These are phyloP conservation scores for Hesperia comma DNA, from an alignment of 2,888 invertebrate genomes.

Conservation along the genomic window DNA sequence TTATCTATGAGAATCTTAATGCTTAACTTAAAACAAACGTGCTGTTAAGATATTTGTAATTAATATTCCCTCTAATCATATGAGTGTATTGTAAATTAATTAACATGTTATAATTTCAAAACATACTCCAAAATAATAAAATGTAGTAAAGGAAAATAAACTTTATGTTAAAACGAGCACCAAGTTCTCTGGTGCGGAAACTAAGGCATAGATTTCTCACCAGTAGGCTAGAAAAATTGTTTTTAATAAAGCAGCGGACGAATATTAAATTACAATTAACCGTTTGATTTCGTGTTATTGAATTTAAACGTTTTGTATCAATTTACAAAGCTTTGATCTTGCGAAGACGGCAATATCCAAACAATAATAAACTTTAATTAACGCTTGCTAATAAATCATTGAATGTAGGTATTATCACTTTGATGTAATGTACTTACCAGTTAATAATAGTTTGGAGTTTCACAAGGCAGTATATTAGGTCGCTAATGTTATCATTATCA, in stretches of 20 bases:
- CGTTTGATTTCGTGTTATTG: constrained; percentile 15
- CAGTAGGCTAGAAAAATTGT: neutral
- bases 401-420: constrained; percentile 20
- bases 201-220: too few species aligned
- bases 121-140: too few species aligned
- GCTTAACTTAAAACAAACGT: too few species aligned
- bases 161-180: too few species aligned
- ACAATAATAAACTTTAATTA: constrained; percentile 48
- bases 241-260: neutral
- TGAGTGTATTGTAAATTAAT: too few species aligned
- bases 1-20: too few species aligned
- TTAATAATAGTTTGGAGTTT: constrained; percentile 17
- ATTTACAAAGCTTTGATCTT: constrained; percentile 44
- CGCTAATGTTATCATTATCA: neutral
- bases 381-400: constrained; percentile 33
- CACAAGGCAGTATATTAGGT: neutral
- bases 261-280: constrained; percentile 22
- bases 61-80: too few species aligned
- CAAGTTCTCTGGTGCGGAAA: too few species aligned
- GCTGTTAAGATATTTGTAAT: too few species aligned
- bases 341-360: constrained; percentile 41
- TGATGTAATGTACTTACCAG: constrained; percentile 6
- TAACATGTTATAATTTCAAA: too few species aligned
- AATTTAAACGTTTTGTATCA: constrained; percentile 21
- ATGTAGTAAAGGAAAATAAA: too few species aligned